Evolutionary conservation across 2,888 invertebrate species (phyloP).

Genomic region (Drosophila ezoana): DNA sequence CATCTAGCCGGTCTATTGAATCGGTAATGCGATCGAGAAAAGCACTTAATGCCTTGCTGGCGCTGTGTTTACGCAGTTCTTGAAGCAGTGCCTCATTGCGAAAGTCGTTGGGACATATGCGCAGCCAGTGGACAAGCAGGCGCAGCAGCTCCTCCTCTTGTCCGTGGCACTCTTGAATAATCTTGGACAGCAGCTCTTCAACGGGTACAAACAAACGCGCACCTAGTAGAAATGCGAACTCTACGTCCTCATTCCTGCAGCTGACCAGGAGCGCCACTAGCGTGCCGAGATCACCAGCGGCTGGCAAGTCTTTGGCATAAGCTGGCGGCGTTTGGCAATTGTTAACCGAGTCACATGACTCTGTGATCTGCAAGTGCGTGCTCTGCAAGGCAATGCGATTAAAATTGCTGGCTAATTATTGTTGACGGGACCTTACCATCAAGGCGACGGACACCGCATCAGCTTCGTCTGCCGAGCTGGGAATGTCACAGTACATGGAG

Average conservation of each 20-base stretch:
- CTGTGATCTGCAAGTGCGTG: constrained; percentile 56
- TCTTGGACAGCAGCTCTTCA: constrained; percentile 93
- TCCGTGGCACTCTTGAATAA: constrained; percentile 89
- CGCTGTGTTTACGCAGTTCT: constrained; percentile 91
- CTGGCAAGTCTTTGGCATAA: constrained; percentile 65
- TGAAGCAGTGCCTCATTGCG: constrained; percentile 96
- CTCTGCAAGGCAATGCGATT: constrained; percentile 36
- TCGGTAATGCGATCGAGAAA: constrained; percentile 87
- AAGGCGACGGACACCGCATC: constrained; percentile 54
- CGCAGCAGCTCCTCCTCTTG: constrained; percentile 72
- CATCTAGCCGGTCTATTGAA: constrained; percentile 21
- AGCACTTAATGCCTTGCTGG: constrained; percentile 84
- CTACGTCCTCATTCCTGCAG: constrained; percentile 89
- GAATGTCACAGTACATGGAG: constrained; percentile 72
- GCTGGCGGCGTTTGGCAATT: constrained; percentile 47
- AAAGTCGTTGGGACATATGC: constrained; percentile 97
- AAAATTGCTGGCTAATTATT: not conserved
- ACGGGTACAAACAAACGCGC: constrained; percentile 85
- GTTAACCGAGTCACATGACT: constrained; percentile 32
- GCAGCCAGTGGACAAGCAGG: constrained; percentile 94
- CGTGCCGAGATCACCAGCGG: constrained; percentile 45
- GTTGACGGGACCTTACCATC: constrained; percentile 40
- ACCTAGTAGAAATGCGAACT: constrained; percentile 86
- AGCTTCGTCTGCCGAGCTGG: constrained; percentile 67
- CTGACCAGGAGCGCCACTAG: constrained; percentile 42